Evolutionary conservation across 2,888 invertebrate genomes (phyloP).

Genomic region (Poecilobothrus nobilitatus): DNA sequence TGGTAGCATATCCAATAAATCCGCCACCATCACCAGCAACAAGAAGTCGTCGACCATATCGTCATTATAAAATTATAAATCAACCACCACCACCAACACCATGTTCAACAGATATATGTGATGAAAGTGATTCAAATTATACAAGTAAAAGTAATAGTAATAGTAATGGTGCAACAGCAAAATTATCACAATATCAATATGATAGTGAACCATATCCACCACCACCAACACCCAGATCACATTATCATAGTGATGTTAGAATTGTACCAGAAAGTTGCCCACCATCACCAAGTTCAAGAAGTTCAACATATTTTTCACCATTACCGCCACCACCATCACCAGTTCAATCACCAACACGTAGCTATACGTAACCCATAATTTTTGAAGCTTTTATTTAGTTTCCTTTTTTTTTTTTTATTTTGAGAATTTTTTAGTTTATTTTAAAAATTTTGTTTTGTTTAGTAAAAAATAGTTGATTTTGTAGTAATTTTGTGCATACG

Average conservation of each 20-base stretch:
- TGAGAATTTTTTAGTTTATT: neutral
- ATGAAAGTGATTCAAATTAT: constrained; percentile 74
- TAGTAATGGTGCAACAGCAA: constrained; percentile 39
- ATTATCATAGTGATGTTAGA: constrained; percentile 61
- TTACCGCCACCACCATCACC: constrained; percentile 82
- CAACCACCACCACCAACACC: constrained; percentile 91
- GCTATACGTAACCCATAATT: constrained; percentile 34
- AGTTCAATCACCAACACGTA: constrained; percentile 51
- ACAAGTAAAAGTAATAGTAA: constrained; percentile 48
- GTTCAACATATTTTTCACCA: constrained; percentile 70
- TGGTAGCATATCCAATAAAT: constrained; percentile 68
- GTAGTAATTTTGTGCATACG: neutral
- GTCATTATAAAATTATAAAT: constrained; percentile 66
- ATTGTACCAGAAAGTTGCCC: constrained; percentile 53
- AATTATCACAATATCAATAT: constrained; percentile 49
- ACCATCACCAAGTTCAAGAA: constrained; percentile 61
- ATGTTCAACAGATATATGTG: constrained; percentile 88
- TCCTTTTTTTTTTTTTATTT: neutral
- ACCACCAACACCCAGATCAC: constrained; percentile 66
- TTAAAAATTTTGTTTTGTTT: neutral
- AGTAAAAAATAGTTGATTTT: neutral
- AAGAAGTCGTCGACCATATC: constrained; percentile 65
- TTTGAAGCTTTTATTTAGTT: constrained; percentile 11
- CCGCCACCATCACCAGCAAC: constrained; percentile 87
- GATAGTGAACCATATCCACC: constrained; percentile 65